Percentiles rank a stretch among this genome's conserved stretches.
Conservation (phyloP, 2,888 invertebrate species). For the Aphrophora alni region DNA sequence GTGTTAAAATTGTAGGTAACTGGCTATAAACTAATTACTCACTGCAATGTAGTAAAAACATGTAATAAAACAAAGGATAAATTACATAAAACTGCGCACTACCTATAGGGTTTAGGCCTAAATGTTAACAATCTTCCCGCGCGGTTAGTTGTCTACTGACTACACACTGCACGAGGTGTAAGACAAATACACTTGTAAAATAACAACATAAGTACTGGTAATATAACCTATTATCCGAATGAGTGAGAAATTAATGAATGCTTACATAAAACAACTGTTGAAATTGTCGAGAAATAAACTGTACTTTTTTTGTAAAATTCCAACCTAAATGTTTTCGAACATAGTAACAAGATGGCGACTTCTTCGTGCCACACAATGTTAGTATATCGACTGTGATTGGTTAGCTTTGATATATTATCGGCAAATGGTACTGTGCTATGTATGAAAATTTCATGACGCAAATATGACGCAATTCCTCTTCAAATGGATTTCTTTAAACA, state of each 20-base stretch:
- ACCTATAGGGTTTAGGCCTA: not conserved
- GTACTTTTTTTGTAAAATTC: conserved; percentile 27
- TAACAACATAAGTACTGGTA: not conserved
- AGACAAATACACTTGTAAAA: not conserved
- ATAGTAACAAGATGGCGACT: conserved; percentile 49
- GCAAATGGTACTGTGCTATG: conserved; percentile 26
- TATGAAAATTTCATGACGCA: conserved; percentile 25
- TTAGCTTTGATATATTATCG: conserved; percentile 20
- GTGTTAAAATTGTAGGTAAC: not conserved
- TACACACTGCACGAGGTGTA: conserved; percentile 32
- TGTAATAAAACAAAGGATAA: not conserved
- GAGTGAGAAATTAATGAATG: not conserved
- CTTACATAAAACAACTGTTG: conserved; percentile 46
- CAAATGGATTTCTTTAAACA: not conserved
- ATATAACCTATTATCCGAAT: not conserved
- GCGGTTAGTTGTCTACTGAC: conserved; percentile 33
- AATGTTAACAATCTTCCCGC: conserved; percentile 41
- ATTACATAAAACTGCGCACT: not conserved
- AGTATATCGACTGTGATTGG: conserved; percentile 19
- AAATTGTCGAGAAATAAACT: conserved; percentile 37
- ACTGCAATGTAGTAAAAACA: not conserved
- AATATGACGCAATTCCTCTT: conserved; percentile 21
- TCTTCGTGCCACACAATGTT: conserved; percentile 29
- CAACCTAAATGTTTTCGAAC: conserved; percentile 49
- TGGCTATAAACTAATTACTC: not conserved